Evolutionary conservation across 1,140 invertebrate species (phyloP).

Genomic region (Drosophila mayri): DNA sequence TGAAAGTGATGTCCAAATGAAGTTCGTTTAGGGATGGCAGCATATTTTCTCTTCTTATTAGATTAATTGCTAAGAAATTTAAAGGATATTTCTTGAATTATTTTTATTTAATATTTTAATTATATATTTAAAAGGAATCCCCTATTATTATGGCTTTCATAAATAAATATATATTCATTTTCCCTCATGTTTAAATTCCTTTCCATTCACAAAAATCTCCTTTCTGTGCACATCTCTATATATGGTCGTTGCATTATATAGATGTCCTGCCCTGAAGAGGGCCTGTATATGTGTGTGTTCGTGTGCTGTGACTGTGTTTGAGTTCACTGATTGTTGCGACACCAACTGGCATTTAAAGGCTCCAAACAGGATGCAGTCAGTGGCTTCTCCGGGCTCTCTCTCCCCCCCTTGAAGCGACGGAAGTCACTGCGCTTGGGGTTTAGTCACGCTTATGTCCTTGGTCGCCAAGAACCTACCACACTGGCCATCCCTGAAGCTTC

Average conservation of each 20-base stretch:
- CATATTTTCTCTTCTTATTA: no score
- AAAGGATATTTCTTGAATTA: background rate
- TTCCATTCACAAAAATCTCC: background rate
- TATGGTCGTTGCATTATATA: background rate
- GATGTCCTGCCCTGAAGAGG: background rate
- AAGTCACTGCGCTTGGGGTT: conserved; percentile 66
- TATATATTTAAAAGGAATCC: background rate
- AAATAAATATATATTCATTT: no score
- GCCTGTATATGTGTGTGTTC: background rate
- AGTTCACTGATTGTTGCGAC: conserved; percentile 60
- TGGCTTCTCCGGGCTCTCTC: conserved; percentile 3
- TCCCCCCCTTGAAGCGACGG: conserved; percentile 23
- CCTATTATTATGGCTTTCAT: background rate
- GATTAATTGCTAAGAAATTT: background rate
- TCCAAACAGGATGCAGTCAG: conserved; percentile 58
- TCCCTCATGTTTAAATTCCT: no score
- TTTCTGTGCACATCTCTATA: background rate
- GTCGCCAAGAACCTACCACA: conserved; percentile 8
- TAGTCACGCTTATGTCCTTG: conserved; percentile 68
- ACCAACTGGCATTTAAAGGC: conserved; percentile 64
- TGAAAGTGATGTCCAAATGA: background rate
- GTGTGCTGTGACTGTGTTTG: conserved; percentile 14
- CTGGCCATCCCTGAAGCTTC: background rate
- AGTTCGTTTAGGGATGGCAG: no score
- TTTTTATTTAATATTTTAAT: background rate